These are phyloP conservation scores for Sylvilagus floridanus DNA, from an alignment of 2,797 vertebrate genomes.

Conservation along the genomic window DNA sequence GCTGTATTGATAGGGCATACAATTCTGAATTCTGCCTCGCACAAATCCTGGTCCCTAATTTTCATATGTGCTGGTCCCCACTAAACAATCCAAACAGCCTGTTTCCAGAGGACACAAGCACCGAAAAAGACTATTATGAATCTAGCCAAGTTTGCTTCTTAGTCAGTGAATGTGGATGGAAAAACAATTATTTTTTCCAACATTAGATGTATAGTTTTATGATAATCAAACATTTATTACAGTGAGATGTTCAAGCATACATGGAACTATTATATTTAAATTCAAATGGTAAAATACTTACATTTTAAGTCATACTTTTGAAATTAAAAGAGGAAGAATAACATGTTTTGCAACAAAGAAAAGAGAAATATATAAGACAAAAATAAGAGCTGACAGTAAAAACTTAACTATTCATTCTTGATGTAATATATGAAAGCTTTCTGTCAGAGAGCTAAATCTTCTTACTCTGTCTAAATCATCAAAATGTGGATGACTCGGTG, in stretches of 20 bases:
- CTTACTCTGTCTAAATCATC: conserved; percentile 94
- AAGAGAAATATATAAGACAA: conserved; percentile 80
- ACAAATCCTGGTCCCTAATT: not conserved
- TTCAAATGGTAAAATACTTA: conserved; percentile 3
- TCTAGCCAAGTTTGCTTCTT: not conserved
- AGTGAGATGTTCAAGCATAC: conserved; percentile 74
- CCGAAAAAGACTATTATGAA: not conserved
- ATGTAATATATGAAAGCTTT: conserved; percentile 32
- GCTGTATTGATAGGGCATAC: not conserved
- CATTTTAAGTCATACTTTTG: conserved; percentile 73
- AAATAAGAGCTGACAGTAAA: conserved; percentile 77
- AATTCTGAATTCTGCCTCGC: not conserved
- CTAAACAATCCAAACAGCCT: not conserved
- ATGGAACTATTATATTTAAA: conserved; percentile 83
- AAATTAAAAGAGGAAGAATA: conserved; percentile 80
- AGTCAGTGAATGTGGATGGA: not conserved
- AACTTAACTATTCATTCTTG: conserved; percentile 66
- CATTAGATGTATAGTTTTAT: conserved; percentile 86
- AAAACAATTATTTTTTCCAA: not conserved
- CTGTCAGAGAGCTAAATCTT: conserved; percentile 85
- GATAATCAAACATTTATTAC: conserved; percentile 79
- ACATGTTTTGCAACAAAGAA: conserved; percentile 80
- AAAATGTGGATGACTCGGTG: conserved; percentile 96
- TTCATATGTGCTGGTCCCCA: not conserved
- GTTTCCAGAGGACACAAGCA: not conserved